Evolutionary conservation across 2,888 invertebrate species (phyloP), one percentile per base, ranked within the genome.

Genomic region (Calliphora vomitoria): DNA sequence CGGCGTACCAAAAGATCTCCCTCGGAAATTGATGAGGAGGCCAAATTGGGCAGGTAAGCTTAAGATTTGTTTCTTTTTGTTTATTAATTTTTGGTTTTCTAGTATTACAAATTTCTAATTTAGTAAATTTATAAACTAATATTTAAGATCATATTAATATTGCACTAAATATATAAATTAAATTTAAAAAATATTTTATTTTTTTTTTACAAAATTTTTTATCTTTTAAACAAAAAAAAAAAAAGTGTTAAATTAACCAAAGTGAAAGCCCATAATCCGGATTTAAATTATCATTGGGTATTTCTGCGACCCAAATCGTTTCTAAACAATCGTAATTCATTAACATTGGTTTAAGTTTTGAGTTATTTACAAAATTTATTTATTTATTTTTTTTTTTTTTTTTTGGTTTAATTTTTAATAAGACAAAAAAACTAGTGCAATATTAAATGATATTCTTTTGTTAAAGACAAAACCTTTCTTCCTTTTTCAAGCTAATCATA

Each of bases 1-100:
- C 95, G 96, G 83, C 92, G 91, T 89, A 91, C 91, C 88, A 94
- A 92, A 91, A 92, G 94, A 71, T 93, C 94, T 50, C 94, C 94
- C 47, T 94, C 94, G 4, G 94, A 94, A 87, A 92, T 97, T 89
- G 97, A 97, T 89, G 97, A 97, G 84, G 97, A 97, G 94, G 95
- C 97, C 0, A 97, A 97, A 93, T 94, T 97, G 86, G 97, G 97
- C 95, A 97, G 97, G 97, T 97, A 95, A 95, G 94, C 91, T 88
- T n/a, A 44, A 25, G 38, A 35, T 11, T n/a, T 6, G 1, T 6
- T 35, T 10, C 0, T 35, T 6, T 1, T 25, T 15, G 8, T 68
- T 53, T 3, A 1, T 20, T 20, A 0, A 35, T 35, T 15, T 35
- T 38, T 62, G 35, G 15, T 35, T 60, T 60, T 15, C 13, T 58